Evolutionary conservation across 2,888 invertebrate species (phyloP).

Genomic region (Heliothis peltigera): DNA sequence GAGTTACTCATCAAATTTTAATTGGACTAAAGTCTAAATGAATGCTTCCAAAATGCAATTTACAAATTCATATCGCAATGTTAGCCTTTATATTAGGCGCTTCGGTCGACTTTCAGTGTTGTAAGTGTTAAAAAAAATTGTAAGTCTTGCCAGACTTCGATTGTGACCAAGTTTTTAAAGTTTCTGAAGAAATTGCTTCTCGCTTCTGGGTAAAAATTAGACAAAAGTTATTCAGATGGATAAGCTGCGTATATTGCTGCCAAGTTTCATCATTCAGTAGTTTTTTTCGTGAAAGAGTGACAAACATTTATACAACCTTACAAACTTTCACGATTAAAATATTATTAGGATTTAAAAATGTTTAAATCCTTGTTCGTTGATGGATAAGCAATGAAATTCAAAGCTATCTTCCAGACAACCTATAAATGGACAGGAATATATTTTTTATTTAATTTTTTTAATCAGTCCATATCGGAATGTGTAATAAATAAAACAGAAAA

Average conservation of each 20-base stretch:
- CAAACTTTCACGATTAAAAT: too few species aligned
- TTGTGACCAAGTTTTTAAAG: constrained; percentile 21
- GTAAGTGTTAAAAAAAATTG: constrained; percentile 5
- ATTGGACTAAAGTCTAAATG: neutral
- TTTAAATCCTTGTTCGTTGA: neutral
- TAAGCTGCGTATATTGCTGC: too few species aligned
- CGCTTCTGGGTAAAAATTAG: too few species aligned
- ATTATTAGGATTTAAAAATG: too few species aligned
- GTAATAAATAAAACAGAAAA: neutral
- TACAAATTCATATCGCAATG: neutral
- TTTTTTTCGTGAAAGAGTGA: too few species aligned
- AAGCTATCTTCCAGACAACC: neutral
- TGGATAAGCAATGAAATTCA: neutral
- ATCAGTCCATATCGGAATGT: too few species aligned
- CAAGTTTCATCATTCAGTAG: too few species aligned
- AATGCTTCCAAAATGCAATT: neutral
- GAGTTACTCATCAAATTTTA: too few species aligned
- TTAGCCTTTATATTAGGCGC: constrained; percentile 2
- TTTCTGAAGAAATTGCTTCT: too few species aligned
- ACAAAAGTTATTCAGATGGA: too few species aligned
- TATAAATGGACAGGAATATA: neutral
- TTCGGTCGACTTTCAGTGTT: constrained; percentile 1
- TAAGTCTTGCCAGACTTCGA: constrained; percentile 40
- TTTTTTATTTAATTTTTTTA: too few species aligned
- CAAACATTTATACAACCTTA: too few species aligned